A percentile compares a stretch with the other conserved stretches of the same genome.
Conservation (phyloP, 2,113 vertebrate species). For the Fulmarus glacialis region DNA sequence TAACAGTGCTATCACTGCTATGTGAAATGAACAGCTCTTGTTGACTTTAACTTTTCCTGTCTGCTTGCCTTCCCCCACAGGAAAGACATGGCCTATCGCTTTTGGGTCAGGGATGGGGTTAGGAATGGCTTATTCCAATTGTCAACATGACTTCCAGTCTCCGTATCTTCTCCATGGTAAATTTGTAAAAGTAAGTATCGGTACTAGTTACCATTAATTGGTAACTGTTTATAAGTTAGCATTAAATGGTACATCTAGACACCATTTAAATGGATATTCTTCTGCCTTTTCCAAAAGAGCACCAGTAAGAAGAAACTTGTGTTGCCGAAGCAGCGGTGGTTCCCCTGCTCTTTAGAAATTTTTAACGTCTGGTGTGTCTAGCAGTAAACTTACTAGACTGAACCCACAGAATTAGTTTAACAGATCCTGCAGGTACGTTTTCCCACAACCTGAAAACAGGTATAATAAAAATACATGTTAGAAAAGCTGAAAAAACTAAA, state of each 20-base stretch:
- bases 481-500: neutral
- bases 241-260: neutral
- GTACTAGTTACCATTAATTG: neutral
- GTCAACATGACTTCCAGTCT: slow-evolving; percentile 90
- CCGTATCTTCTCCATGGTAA: slow-evolving; percentile 87
- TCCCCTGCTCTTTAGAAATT: neutral
- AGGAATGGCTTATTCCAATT: slow-evolving; percentile 92
- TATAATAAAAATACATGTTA: neutral
- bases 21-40: neutral
- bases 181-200: slow-evolving; percentile 84
- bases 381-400: neutral
- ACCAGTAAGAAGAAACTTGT: neutral
- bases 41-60: neutral
- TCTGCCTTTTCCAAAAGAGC: neutral
- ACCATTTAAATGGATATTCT: neutral
- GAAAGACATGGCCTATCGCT: slow-evolving; percentile 87
- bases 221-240: neutral
- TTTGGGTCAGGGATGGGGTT: slow-evolving; percentile 88
- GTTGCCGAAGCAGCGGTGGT: neutral
- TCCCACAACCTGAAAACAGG: neutral
- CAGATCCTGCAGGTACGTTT: neutral
- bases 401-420: neutral
- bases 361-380: neutral
- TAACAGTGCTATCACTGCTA: neutral
- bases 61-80: slow-evolving; percentile 58